Evolutionary conservation across 1,140 invertebrate species (phyloP).

Genomic region (Lepeophtheirus salmonis): DNA sequence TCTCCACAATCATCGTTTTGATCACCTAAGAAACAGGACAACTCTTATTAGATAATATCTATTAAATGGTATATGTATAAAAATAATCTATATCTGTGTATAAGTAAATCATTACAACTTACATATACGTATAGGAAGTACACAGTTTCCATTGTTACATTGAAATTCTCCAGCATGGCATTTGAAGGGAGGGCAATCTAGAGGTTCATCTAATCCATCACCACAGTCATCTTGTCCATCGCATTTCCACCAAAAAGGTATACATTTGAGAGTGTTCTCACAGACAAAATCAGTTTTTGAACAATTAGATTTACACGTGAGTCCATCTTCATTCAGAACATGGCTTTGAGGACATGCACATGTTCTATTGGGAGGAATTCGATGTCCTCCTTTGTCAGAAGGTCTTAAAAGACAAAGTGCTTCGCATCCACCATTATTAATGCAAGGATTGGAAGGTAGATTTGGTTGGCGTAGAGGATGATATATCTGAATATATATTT

Average conservation of each 20-base stretch:
- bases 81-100: no score
- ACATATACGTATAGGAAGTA: conserved; percentile 44
- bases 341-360: conserved; percentile 68
- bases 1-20: conserved; percentile 33
- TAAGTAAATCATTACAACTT: no score
- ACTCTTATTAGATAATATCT: no score
- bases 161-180: conserved; percentile 58
- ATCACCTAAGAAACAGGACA: conserved; percentile 26
- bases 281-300: conserved; percentile 60
- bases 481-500: conserved; percentile 25
- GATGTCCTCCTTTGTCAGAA: conserved; percentile 23
- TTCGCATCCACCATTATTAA: conserved; percentile 39
- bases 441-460: conserved; percentile 32
- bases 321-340: conserved; percentile 41
- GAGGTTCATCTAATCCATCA: conserved; percentile 53
- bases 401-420: conserved; percentile 57
- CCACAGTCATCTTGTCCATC: conserved; percentile 52
- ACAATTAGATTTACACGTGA: conserved; percentile 52
- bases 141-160: conserved; percentile 43
- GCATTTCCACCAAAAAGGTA: conserved; percentile 42
- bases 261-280: conserved; percentile 45
- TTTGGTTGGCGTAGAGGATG: conserved; percentile 37
- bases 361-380: conserved; percentile 23
- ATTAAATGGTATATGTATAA: no score
- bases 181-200: conserved; percentile 43